Evolutionary conservation across 35 echinoderm and acorn worm genomes (phyloP), one percentile per base, ranked within the genome.

Genomic region (Apostichopus japonicus): DNA sequence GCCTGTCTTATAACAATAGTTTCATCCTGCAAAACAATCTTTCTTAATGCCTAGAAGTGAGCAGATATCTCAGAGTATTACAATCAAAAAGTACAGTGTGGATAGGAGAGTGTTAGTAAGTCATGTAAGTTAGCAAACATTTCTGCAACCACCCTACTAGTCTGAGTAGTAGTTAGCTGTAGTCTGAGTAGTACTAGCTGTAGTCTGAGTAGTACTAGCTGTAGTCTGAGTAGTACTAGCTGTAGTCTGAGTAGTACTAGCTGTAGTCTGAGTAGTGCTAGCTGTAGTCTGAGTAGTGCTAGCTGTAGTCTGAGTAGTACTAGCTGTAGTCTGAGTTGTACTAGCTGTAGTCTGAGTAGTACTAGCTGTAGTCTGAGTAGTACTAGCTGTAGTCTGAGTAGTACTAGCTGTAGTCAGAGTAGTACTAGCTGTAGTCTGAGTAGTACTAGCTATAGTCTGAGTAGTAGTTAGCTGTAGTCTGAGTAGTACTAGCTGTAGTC

Each of bases 311-410:
- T 3, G 1, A 44, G 33, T 44, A 44, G 33, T 44, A 4, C 33
- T 44, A 44, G 70, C n/a, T 73, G 56, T 25, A 55, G n/a, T n/a
- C n/a, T n/a, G n/a, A n/a, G n/a, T n/a, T n/a, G 83, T 89, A 89
- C 10, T 61, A 65, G 4, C 19, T 19, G 53, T 15, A 89, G 51
- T 27, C 72, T 3, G 1, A 44, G 33, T 44, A 44, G 33, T 44
- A 4, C 33, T 44, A 44, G 70, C n/a, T 73, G n/a, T n/a, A n/a
- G n/a, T n/a, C n/a, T n/a, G n/a, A n/a, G 56, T 25, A 55, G 83
- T 89, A 89, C 10, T 61, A 65, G 4, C 19, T 19, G 53, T 15
- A 89, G 51, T 27, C 72, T 3, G 1, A 44, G 33, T 44, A 44
- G 33, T 44, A 4, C 33, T 44, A 44, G 70, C n/a, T 73, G n/a